A percentile compares a stretch with the other conserved stretches of the same genome.
Conservation (phyloP, 23 tunicate species). For the Styela plicata region DNA sequence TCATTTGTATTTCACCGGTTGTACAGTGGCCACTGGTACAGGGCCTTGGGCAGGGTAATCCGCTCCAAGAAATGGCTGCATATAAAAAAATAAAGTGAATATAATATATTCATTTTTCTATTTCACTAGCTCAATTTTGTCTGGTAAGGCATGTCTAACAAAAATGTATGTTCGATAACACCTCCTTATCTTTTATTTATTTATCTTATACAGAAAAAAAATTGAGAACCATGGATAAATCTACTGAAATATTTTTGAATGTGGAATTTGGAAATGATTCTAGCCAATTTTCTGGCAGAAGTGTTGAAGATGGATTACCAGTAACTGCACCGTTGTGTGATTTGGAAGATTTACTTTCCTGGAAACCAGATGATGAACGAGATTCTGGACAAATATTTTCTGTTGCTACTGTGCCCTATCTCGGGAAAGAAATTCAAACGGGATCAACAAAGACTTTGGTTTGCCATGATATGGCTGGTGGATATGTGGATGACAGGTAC, state of each 20-base stretch:
- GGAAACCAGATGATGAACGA: constrained; percentile 49
- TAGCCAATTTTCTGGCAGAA: constrained; percentile 52
- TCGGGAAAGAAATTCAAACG: constrained; percentile 38
- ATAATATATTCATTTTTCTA: too few relatives aligned
- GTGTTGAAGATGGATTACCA: constrained; percentile 68
- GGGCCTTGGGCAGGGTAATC: too few relatives aligned
- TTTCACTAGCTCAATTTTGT: too few relatives aligned
- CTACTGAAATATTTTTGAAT: constrained; percentile 5
- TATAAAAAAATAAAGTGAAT: too few relatives aligned
- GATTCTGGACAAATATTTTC: constrained; percentile 72
- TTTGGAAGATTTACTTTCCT: constrained; percentile 59
- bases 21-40: too few relatives aligned
- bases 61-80: too few relatives aligned
- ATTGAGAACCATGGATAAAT: background rate
- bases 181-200: too few relatives aligned
- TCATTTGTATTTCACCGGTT: too few relatives aligned
- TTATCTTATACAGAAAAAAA: background rate
- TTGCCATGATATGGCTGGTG: constrained; percentile 85
- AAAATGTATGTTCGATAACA: too few relatives aligned
- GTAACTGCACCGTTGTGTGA: constrained; percentile 47
- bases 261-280: constrained; percentile 36
- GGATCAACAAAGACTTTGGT: constrained; percentile 48
- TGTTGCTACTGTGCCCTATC: constrained; percentile 43
- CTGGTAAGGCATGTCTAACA: too few relatives aligned
- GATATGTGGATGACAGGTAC: constrained; percentile 84